Percentiles rank a stretch among this genome's conserved stretches.
phyloP scores from a whole-genome alignment of 2,888 invertebrate species.

The Pseudeuparius sepicola region DNA sequence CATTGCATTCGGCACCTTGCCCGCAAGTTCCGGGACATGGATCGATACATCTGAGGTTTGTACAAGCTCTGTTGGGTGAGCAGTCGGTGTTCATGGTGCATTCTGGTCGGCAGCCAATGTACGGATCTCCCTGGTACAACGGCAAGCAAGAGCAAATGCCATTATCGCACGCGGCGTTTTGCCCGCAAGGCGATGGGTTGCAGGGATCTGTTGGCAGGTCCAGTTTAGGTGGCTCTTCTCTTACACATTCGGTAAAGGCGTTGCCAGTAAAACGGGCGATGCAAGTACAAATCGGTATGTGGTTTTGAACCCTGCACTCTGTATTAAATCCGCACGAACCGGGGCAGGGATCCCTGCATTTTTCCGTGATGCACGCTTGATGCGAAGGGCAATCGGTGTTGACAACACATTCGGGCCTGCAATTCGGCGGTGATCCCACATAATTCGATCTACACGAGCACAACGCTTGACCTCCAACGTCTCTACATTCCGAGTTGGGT shows the following conservation, averaged over 20 bases:
- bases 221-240: constrained; percentile 33
- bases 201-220: constrained; percentile 49
- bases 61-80: constrained; percentile 61
- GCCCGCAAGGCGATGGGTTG: constrained; percentile 66
- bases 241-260: constrained; percentile 51
- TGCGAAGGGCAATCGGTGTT: constrained; percentile 59
- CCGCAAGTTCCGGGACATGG: constrained; percentile 75
- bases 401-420: constrained; percentile 62
- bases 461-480: constrained; percentile 47
- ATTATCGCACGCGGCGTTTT: constrained; percentile 62
- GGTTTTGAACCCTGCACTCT: constrained; percentile 59
- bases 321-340: constrained; percentile 65
- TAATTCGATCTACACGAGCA: constrained; percentile 59
- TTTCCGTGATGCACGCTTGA: constrained; percentile 59
- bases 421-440: constrained; percentile 66
- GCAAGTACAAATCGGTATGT: constrained; percentile 58
- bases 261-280: constrained; percentile 53
- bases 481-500: constrained; percentile 52
- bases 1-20: constrained; percentile 66
- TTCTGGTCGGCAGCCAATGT: constrained; percentile 68
- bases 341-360: constrained; percentile 60
- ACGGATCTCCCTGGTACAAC: constrained; percentile 63
- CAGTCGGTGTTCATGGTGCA: constrained; percentile 76
- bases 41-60: constrained; percentile 65
- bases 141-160: constrained; percentile 64